phyloP scores from a whole-genome alignment of 2,888 invertebrate species.

The Cepaea hortensis region DNA sequence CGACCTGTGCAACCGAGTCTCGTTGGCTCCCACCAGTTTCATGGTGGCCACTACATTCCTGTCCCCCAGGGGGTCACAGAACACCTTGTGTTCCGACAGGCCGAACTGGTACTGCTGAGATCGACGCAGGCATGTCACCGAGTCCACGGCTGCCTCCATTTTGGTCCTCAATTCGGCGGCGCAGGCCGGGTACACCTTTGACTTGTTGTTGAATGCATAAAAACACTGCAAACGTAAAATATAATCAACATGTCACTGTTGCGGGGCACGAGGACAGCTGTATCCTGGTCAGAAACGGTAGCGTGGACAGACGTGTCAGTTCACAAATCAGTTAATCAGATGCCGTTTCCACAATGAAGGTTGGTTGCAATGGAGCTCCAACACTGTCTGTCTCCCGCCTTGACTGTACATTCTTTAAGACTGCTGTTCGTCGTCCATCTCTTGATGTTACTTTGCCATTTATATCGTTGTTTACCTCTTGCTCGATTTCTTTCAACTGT shows the following conservation, averaged over 20 bases:
- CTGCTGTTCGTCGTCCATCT: too few species aligned
- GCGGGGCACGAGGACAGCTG: too few species aligned
- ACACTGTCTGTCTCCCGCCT: too few species aligned
- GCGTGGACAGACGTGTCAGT: too few species aligned
- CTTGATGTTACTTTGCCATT: too few species aligned
- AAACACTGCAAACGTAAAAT: slow-evolving; percentile 19
- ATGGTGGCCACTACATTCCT: slow-evolving; percentile 84
- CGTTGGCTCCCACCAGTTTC: slow-evolving; percentile 56
- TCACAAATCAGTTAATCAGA: too few species aligned
- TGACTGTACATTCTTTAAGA: too few species aligned
- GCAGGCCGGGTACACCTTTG: slow-evolving; percentile 84
- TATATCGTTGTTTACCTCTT: too few species aligned
- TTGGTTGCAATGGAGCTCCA: too few species aligned
- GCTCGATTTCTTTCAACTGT: too few species aligned
- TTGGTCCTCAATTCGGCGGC: slow-evolving; percentile 90
- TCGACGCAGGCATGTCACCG: slow-evolving; percentile 88
- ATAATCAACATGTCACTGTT: background rate
- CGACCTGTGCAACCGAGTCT: slow-evolving; percentile 71
- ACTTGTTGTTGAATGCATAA: background rate
- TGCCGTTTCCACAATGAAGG: too few species aligned
- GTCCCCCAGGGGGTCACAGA: slow-evolving; percentile 88
- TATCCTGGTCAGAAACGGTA: too few species aligned
- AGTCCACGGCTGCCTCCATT: slow-evolving; percentile 92
- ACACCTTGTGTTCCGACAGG: slow-evolving; percentile 76
- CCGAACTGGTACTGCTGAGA: slow-evolving; percentile 72